Evolutionary conservation across 2,888 invertebrate genomes (phyloP).

Genomic region (Muscina levida): DNA sequence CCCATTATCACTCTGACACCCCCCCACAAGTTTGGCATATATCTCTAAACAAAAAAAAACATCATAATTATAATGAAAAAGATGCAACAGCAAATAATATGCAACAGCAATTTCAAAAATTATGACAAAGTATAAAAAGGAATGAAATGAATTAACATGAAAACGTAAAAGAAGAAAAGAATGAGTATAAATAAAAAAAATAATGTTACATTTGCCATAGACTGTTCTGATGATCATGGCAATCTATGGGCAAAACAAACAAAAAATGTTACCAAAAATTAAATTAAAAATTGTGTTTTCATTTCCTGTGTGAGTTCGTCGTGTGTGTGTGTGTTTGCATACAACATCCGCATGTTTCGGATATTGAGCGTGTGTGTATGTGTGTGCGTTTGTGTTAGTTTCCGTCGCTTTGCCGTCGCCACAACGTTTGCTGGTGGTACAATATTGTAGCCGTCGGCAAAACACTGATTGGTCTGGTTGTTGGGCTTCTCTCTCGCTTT

Average conservation of each 20-base stretch:
- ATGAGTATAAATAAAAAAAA: conserved; percentile 61
- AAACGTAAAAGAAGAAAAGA: conserved; percentile 46
- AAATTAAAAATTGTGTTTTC: conserved; percentile 61
- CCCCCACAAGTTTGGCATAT: conserved; percentile 54
- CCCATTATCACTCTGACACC: background rate
- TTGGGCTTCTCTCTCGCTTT: too few relatives aligned
- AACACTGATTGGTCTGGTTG: too few relatives aligned
- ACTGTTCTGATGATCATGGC: conserved; percentile 7
- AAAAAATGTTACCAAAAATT: conserved; percentile 67
- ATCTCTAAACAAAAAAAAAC: conserved; percentile 47
- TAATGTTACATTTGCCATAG: conserved; percentile 64
- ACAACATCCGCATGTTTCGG: conserved; percentile 11
- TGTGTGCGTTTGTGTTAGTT: too few relatives aligned
- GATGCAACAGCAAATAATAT: conserved; percentile 5
- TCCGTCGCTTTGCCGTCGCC: conserved; percentile 27
- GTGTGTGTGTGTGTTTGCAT: conserved; percentile 8
- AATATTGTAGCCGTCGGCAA: conserved; percentile 11
- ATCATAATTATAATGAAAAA: conserved; percentile 12
- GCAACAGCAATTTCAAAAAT: conserved; percentile 5
- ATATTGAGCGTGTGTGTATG: background rate
- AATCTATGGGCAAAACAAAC: conserved; percentile 59
- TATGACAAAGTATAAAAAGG: conserved; percentile 35
- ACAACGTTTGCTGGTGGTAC: background rate
- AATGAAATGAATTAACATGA: conserved; percentile 22
- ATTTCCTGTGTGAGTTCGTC: conserved; percentile 42